Evolutionary conservation across 92 coral and sea anemone genomes (phyloP), one percentile per base, ranked within the genome.

Genomic region (Epizoanthus rinbou): DNA sequence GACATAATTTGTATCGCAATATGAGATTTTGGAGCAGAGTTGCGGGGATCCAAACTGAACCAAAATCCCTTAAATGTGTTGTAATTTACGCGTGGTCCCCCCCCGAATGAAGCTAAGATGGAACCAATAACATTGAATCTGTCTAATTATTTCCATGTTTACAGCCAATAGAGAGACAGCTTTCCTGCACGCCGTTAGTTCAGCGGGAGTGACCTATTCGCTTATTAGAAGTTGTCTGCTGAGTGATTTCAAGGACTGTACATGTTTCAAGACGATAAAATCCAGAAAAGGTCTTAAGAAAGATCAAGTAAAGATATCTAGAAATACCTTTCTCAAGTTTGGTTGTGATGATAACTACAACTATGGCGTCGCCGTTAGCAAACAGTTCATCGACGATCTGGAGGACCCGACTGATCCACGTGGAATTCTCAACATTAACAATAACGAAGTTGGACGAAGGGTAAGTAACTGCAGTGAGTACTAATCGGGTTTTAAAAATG

Each of bases 401-500:
- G 98, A 93, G 69, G 87, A 86, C 21, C 80, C 68, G 7, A 76
- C 76, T 15, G 89, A 85, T 6, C 87, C 88, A 2, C 76, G 92
- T 53, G 69, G 86, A 35, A 80, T 82, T 33, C 69, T 93, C 53
- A 93, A 89, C 39, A 53, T 91, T 8, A 94, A 91, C 25, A 93
- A 93, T 84, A 93, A 93, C 58, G 90, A 88, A 24, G 90, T 91
- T 14, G 98, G 98, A 64, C 85, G 98, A 56, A 91, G 87, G 90
- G 98, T 93, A n/a, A 73, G 70, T 11, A 2, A 8, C 24, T 64
- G 16, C 10, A 28, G 21, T 64, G 35, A 11, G 3, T 31, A 7
- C 25, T 11, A 64, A 14, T 37, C 6, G 17, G 10, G 15, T 22
- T 7, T 7, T 64, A 15, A 28, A 28, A 28, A 28, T 28, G 31